These are phyloP conservation scores for Xanthia togata DNA, from an alignment of 2,888 invertebrate genomes.

Conservation along the genomic window DNA sequence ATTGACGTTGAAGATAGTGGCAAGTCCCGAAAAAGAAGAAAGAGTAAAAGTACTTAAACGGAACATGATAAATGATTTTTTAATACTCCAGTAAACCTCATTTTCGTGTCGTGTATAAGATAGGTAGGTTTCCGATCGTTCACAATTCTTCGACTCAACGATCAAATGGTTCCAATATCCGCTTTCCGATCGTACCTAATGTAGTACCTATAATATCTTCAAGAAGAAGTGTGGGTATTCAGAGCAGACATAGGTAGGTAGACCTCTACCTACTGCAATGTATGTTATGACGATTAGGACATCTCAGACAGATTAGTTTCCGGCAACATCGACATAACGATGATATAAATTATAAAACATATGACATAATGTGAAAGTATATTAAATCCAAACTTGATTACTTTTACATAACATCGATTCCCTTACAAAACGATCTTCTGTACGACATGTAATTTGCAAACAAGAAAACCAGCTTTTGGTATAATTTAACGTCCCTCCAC, in stretches of 20 bases:
- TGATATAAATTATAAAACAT: slow-evolving; percentile 9
- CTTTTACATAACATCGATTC: slow-evolving; percentile 49
- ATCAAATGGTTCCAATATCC: neutral
- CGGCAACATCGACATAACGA: slow-evolving; percentile 17
- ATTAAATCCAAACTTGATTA: slow-evolving; percentile 41
- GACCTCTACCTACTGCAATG: neutral
- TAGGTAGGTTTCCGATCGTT: neutral
- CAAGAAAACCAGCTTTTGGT: slow-evolving; percentile 55
- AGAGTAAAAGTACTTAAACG: neutral
- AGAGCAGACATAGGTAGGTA: neutral
- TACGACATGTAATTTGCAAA: slow-evolving; percentile 52
- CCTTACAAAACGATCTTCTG: slow-evolving; percentile 33
- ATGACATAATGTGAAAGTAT: slow-evolving; percentile 43
- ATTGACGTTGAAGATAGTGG: neutral
- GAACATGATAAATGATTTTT: neutral
- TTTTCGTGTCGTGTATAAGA: neutral
- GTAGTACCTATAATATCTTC: neutral
- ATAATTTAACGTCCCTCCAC: slow-evolving; percentile 52
- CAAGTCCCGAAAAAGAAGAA: neutral
- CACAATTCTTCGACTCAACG: slow-evolving; percentile 6
- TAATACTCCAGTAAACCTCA: neutral
- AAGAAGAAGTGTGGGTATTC: neutral
- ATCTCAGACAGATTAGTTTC: slow-evolving; percentile 26
- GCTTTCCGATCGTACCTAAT: neutral
- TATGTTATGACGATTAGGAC: neutral